Evolutionary conservation across 2,113 vertebrate species (phyloP).

Genomic region (Lophochroa leadbeateri): DNA sequence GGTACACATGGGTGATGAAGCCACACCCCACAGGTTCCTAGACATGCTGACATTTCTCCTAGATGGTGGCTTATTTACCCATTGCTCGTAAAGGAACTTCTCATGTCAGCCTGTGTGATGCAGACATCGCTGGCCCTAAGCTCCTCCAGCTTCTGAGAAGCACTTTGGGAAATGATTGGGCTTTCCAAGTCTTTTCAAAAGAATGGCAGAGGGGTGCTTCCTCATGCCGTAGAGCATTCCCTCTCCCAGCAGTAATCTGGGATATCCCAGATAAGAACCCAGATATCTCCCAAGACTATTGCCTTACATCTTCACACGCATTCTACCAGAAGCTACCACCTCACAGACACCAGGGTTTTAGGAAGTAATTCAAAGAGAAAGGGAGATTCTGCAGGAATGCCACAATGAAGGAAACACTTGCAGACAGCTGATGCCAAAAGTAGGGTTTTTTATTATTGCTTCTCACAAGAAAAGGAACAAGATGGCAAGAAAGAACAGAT

Average conservation of each 20-base stretch:
- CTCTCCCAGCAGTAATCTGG: background rate
- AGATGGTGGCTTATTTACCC: too few relatives aligned
- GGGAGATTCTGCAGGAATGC: accelerated
- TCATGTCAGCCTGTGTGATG: too few relatives aligned
- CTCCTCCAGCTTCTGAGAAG: background rate
- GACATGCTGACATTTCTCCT: too few relatives aligned
- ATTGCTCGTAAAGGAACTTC: too few relatives aligned
- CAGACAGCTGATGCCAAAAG: background rate
- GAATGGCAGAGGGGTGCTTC: accelerated
- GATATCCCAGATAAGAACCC: too few relatives aligned
- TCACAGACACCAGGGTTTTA: background rate
- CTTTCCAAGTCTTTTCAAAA: background rate
- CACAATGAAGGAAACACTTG: background rate
- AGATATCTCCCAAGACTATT: background rate
- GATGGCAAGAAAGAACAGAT: background rate
- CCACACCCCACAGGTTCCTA: too few relatives aligned
- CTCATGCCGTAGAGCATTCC: accelerated
- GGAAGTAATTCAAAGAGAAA: background rate
- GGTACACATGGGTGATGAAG: too few relatives aligned
- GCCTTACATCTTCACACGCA: accelerated
- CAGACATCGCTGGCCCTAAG: too few relatives aligned
- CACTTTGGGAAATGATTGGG: background rate
- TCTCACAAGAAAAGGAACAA: background rate
- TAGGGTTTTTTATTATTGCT: background rate
- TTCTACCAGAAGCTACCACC: background rate